Percentiles rank a stretch among this genome's conserved stretches.
Evolutionary conservation across 2,797 vertebrate genomes (phyloP).

Genomic region (Melanogrammus aeglefinus): DNA sequence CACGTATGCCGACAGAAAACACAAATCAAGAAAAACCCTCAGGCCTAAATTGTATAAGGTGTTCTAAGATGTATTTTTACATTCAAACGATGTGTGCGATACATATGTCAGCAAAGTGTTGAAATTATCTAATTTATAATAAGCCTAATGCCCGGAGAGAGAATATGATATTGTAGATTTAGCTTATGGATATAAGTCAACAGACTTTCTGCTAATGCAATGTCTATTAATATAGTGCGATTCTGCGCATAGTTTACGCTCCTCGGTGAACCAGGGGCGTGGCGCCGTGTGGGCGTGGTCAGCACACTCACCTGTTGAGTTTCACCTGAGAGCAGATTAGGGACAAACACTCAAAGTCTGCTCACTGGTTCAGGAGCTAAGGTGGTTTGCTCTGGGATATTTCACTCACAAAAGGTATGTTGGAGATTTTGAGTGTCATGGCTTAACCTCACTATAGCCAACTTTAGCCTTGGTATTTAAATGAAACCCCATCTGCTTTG

Average conservation of each 20-base stretch:
- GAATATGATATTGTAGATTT: background rate
- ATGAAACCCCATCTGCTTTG: background rate
- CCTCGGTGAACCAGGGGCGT: background rate
- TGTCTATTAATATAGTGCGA: background rate
- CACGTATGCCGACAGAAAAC: no score
- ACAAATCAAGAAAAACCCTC: no score
- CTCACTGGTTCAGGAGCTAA: constrained; percentile 16
- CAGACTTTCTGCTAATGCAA: background rate
- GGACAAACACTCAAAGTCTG: constrained; percentile 9
- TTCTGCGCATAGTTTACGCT: background rate
- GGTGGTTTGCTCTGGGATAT: constrained; percentile 35
- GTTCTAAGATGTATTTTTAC: no score
- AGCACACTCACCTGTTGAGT: constrained; percentile 48
- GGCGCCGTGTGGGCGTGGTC: constrained; percentile 57
- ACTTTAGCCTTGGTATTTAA: background rate
- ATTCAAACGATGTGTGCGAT: no score
- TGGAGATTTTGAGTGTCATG: background rate
- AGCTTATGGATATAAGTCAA: background rate
- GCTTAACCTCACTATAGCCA: no score
- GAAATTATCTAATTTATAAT: no score
- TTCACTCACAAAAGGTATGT: constrained; percentile 48
- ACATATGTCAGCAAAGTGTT: no score
- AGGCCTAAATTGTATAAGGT: no score
- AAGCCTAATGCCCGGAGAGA: background rate
- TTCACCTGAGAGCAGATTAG: constrained; percentile 58